phyloP scores from a whole-genome alignment of 2,797 vertebrate genomes.

The Xenops minutus region DNA sequence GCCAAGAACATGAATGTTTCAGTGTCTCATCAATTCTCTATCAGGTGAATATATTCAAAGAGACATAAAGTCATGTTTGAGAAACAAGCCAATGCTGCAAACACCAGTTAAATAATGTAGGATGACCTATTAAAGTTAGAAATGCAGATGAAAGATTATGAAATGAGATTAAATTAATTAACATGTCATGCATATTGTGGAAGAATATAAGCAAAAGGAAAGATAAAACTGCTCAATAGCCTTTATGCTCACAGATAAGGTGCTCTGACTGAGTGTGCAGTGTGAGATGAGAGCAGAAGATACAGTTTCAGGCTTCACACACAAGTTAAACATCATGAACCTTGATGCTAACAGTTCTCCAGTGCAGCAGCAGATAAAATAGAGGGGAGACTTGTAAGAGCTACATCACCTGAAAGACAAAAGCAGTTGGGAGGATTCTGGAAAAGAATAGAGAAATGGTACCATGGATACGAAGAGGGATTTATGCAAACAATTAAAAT shows the following conservation, averaged over 20 bases:
- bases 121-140: background rate
- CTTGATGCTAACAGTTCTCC: background rate
- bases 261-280: background rate
- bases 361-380: background rate
- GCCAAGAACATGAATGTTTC: slow-evolving; percentile 6
- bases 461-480: background rate
- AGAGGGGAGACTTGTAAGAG: background rate
- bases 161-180: slow-evolving; percentile 16
- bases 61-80: background rate
- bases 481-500: background rate
- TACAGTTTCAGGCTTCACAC: background rate
- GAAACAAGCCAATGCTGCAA: background rate
- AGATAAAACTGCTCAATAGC: background rate
- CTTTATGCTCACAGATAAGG: background rate
- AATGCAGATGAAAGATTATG: background rate
- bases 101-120: background rate
- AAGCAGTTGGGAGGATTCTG: background rate
- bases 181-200: background rate
- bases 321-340: background rate
- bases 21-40: background rate
- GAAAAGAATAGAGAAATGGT: background rate
- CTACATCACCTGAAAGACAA: background rate
- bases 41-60: background rate
- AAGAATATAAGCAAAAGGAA: background rate
- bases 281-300: background rate